Conservation (phyloP, 2,113 vertebrate genomes). For the Parotia lawesii region DNA sequence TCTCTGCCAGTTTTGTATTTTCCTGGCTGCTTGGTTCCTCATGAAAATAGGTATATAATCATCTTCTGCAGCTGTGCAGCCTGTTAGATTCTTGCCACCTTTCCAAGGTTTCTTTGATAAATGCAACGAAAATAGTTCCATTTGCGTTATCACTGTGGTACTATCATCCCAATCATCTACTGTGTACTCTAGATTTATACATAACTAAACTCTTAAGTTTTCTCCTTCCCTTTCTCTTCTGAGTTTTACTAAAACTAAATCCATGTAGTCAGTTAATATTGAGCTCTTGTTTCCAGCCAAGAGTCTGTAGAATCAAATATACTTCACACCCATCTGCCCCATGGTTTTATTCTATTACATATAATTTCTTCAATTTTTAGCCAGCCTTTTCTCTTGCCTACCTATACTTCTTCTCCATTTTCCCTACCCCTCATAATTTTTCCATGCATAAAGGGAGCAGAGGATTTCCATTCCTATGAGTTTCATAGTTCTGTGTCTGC, state of each 20-base stretch:
- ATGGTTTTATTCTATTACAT: not conserved
- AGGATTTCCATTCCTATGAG: not conserved
- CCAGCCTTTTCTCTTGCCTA: not conserved
- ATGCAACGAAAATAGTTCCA: not conserved
- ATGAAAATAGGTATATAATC: not conserved
- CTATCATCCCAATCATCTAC: not conserved
- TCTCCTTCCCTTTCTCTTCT: not conserved
- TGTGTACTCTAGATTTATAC: not conserved
- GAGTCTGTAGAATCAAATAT: not conserved
- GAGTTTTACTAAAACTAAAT: not conserved
- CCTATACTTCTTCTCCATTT: not conserved
- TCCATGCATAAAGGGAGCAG: not conserved
- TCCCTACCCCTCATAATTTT: not conserved
- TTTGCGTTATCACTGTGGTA: not conserved
- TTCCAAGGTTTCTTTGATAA: not conserved
- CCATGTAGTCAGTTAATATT: not conserved
- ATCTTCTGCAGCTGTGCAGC: not conserved
- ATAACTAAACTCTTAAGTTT: not conserved
- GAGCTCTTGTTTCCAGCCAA: not conserved
- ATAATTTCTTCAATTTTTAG: not conserved
- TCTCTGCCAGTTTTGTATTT: not conserved
- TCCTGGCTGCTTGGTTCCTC: not conserved
- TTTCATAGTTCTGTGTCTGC: not conserved
- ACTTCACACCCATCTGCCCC: rapidly evolving
- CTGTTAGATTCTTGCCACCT: not conserved